Base-by-base conservation (phyloP, 2,113 vertebrate species). In the Tenrec ecaudatus region DNA sequence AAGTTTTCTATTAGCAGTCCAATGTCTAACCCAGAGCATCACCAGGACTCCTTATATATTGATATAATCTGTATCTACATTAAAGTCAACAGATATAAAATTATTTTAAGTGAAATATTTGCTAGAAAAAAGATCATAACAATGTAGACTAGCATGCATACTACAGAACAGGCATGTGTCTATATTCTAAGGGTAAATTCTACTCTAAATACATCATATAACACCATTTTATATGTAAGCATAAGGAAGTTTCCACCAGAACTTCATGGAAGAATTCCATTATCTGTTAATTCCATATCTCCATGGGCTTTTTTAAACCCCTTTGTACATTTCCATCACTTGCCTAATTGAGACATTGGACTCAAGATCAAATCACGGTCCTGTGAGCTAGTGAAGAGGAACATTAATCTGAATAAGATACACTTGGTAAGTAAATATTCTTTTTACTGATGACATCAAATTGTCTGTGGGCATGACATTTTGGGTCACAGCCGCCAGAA, bases 101-200 rank as follows among this genome's bases (percentile, higher is more conserved):
- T 78, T 78, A 27, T 84, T 93, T 94, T 85, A 47, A 89, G 38
- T 40, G 23, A 83, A 88, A 62, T 57, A 92, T 15, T 25, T 33
- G 16, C 33, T 33, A 47, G 19, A 53, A 96, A 78, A 16, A 19
- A 92, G 62, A 92, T 75, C 2, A 76, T 31, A 60, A 58, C 29
- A 69, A 43, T 57, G 62, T 81, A 47, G 19, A 95, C 85, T 19
- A 29, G 20, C 4, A 33, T 12, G 0, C 53, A 76, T n/a, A n/a
- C 0, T 78, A 12, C 40, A 91, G 40, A 87, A 86, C 0, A 77
- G 33, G 87, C 14, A 33, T 62, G 36, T 10, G 0, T 82, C 31
- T 87, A 12, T 57, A 73, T 87, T 93, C 82, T 68, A 76, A 94
- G 64, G 36, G 6, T 57, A 64, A 90, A 85, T 40, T 31, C 6